phyloP scores from a whole-genome alignment of 2,113 vertebrate species.

The Osmerus mordax region DNA sequence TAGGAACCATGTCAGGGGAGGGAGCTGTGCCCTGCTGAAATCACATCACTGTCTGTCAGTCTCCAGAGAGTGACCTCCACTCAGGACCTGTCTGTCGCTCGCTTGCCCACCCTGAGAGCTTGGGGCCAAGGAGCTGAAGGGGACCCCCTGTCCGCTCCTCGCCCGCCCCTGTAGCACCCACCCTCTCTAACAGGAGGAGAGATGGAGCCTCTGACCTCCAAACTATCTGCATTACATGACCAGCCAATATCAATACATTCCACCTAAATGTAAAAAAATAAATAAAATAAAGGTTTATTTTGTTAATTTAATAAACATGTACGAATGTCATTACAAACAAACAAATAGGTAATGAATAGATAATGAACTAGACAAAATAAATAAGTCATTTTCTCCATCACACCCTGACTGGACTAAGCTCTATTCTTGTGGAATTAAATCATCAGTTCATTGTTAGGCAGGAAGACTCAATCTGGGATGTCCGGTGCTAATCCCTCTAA shows the following conservation, averaged over 20 bases:
- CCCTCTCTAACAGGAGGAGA: constrained; percentile 36
- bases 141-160: constrained; percentile 51
- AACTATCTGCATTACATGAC: constrained; percentile 44
- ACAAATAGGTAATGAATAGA: constrained; percentile 8
- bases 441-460: constrained; percentile 41
- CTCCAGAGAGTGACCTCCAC: constrained; percentile 60
- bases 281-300: constrained; percentile 16
- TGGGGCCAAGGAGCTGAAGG: constrained; percentile 38
- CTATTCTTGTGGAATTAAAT: constrained; percentile 35
- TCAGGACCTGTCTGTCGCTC: constrained; percentile 37
- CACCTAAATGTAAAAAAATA: constrained; percentile 7
- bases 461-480: constrained; percentile 65
- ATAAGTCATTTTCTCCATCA: constrained; percentile 30
- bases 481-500: constrained; percentile 68
- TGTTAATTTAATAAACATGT: neutral
- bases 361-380: constrained; percentile 15
- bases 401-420: constrained; percentile 13
- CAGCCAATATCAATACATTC: neutral
- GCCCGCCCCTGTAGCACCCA: constrained; percentile 34
- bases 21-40: constrained; percentile 54
- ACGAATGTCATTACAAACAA: constrained; percentile 22
- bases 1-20: constrained; percentile 51
- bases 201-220: constrained; percentile 45
- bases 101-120: constrained; percentile 31
- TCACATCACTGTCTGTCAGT: constrained; percentile 59